Evolutionary conservation across 2,113 vertebrate genomes (phyloP), one percentile per base, ranked within the genome.

Genomic region (Pluvianellus socialis): DNA sequence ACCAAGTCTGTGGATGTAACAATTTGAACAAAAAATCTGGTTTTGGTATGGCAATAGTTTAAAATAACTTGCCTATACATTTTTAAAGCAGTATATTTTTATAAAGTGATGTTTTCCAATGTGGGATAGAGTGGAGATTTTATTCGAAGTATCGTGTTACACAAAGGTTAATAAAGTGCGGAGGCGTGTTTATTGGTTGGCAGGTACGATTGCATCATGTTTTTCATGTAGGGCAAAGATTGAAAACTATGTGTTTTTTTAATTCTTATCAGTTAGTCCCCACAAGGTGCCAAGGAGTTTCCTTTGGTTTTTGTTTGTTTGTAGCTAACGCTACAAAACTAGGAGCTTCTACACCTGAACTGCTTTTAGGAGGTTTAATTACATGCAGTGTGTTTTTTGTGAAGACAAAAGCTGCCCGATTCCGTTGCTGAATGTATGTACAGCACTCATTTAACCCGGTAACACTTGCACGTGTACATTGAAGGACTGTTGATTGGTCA

Each of bases 281-380:
- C 87, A 65, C 58, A 72, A 75, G 81, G 82, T 44, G 28, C 33
- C n/a, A 27, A 86, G 75, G 73, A 45, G 38, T 80, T 92, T 82
- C 38, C 40, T 95, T 90, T 79, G 33, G 15, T 3, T 86, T 76
- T 91, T 84, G 76, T 92, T 94, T 91, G 61, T 88, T 92, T 94
- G 59, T 83, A 75, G 61, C 65, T 52, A 23, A 38, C 8, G 23
- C 68, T 93, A 72, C 80, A 88, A 84, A 97, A 75, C 47, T 16
- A 35, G 44, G 66, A 84, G 30, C 71, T 92, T 77, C 40, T 81
- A 27, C 45, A 45, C 85, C 68, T 89, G 83, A 79, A 62, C 16
- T 96, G 68, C 44, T 52, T 89, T 89, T 44, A 42, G 68, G 67
- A 90, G 61, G 32, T 81, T 35, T 77, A 65, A 45, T 85, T 63